These are phyloP conservation scores for Protaetia brevitarsis DNA, from an alignment of 1,140 invertebrate species.

Conservation along the genomic window DNA sequence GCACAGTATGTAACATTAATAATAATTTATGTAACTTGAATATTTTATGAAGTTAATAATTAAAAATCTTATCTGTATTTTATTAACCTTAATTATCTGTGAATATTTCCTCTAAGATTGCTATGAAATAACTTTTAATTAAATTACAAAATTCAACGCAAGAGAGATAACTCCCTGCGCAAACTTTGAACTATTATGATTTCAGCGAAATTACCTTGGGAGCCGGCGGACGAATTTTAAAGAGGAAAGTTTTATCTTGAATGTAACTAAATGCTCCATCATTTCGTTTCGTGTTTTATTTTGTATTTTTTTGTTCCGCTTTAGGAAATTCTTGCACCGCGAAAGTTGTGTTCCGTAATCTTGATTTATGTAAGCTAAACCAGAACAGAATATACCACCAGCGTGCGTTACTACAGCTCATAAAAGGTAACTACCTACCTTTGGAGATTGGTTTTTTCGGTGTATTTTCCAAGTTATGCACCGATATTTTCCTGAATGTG, in stretches of 20 bases:
- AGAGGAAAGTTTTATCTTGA: background rate
- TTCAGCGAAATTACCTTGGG: slow-evolving; percentile 1
- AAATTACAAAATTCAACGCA: slow-evolving; percentile 4
- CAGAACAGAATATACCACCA: too few relatives aligned
- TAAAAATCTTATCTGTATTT: too few relatives aligned
- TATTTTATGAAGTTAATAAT: too few relatives aligned
- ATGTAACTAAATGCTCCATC: background rate
- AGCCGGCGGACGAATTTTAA: background rate
- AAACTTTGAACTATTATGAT: slow-evolving; percentile 14
- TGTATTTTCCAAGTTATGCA: too few relatives aligned
- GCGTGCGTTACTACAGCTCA: too few relatives aligned
- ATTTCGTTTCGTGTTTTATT: slow-evolving; percentile 7
- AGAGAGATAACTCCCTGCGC: background rate
- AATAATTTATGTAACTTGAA: too few relatives aligned
- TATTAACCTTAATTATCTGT: background rate
- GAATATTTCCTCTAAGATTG: slow-evolving; percentile 5
- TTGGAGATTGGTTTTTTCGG: too few relatives aligned
- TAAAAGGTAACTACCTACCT: too few relatives aligned
- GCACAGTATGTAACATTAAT: too few relatives aligned
- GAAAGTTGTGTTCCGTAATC: too few relatives aligned
- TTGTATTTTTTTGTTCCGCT: background rate
- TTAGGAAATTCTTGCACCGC: background rate
- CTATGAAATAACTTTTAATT: slow-evolving; percentile 12
- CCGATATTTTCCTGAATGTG: too few relatives aligned
- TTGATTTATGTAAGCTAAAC: too few relatives aligned